Conservation (phyloP, 2,113 vertebrate genomes). For the Phylloscopus trochilus region DNA sequence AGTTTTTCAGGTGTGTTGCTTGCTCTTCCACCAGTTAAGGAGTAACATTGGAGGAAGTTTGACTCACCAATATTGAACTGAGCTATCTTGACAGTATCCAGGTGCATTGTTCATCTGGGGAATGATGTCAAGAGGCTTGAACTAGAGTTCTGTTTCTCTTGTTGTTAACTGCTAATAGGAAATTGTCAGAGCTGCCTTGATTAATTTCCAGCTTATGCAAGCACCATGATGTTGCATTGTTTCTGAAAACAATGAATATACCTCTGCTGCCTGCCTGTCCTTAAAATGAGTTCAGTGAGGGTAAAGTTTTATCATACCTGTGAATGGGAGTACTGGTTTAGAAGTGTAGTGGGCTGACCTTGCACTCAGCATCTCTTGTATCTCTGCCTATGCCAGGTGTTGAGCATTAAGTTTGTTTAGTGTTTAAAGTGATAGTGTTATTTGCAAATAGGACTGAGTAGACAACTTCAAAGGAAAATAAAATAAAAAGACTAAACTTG, state of each 20-base stretch:
- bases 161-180: background rate
- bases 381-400: background rate
- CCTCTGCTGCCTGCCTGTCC: background rate
- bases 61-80: background rate
- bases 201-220: background rate
- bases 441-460: background rate
- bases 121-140: background rate
- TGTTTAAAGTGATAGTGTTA: background rate
- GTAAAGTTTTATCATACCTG: background rate
- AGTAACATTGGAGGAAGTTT: background rate
- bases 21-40: background rate
- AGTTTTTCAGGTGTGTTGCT: background rate
- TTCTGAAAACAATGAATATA: background rate
- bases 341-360: background rate
- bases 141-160: background rate
- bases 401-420: background rate
- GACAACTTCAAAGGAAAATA: background rate
- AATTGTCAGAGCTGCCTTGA: background rate
- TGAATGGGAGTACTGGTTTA: background rate
- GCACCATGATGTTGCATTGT: background rate
- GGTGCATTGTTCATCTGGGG: background rate
- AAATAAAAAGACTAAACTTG: background rate
- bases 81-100: background rate
- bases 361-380: background rate
- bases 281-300: background rate